phyloP scores from a whole-genome alignment of 1,140 invertebrate genomes.

The Globodera rostochiensis region DNA sequence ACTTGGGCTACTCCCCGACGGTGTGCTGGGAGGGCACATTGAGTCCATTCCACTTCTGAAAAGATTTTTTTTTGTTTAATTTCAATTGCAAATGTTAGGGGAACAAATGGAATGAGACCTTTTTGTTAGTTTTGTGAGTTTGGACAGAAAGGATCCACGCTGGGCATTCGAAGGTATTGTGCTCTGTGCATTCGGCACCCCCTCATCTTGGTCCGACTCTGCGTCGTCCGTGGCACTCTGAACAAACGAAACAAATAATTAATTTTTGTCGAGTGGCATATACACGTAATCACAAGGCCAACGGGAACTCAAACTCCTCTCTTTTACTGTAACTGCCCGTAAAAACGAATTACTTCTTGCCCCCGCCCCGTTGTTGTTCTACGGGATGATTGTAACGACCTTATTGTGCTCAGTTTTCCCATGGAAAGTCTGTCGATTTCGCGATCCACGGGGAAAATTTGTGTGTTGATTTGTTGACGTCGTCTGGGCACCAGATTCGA shows the following conservation, averaged over 20 bases:
- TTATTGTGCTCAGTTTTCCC: conserved; percentile 64
- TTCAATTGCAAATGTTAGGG: background rate
- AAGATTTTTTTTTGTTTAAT: background rate
- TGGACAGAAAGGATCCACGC: conserved; percentile 60
- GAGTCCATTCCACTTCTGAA: conserved; percentile 2
- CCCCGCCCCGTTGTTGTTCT: no score
- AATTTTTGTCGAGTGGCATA: background rate
- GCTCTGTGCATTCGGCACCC: conserved; percentile 2
- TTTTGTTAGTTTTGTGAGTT: conserved; percentile 63
- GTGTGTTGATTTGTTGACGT: conserved; percentile 13
- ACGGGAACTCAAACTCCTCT: conserved; percentile 11
- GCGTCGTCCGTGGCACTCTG: conserved; percentile 43
- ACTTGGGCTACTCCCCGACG: background rate
- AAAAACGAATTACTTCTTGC: no score
- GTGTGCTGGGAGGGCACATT: background rate
- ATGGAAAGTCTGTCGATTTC: conserved; percentile 65
- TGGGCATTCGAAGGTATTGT: conserved; percentile 31
- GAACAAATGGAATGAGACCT: conserved; percentile 40
- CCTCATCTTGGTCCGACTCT: conserved; percentile 53
- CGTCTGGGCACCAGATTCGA: conserved; percentile 14
- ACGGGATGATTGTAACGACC: conserved; percentile 25
- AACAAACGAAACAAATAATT: background rate
- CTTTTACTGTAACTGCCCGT: no score
- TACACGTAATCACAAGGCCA: background rate
- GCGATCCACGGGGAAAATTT: conserved; percentile 59